A percentile compares a stretch with the other conserved stretches of the same genome.
These are phyloP conservation scores for Hippoglossus stenolepis DNA, from an alignment of 2,113 vertebrate species.

Conservation along the genomic window DNA sequence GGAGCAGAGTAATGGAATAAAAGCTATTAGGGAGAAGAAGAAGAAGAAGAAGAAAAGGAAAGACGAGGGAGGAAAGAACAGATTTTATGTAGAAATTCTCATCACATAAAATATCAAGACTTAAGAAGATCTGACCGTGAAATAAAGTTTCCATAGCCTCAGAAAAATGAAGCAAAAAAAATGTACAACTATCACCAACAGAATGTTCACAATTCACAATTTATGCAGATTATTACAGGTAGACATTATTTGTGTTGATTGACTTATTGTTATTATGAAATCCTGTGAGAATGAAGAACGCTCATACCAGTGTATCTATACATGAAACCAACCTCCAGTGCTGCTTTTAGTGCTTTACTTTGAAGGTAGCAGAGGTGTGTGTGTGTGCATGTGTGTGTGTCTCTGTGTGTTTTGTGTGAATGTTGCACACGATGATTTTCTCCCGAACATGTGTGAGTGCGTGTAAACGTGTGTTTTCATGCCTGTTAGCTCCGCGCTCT, in stretches of 20 bases:
- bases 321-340: too few relatives aligned
- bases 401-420: not conserved
- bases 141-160: not conserved
- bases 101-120: not conserved
- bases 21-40: not conserved
- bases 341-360: too few relatives aligned
- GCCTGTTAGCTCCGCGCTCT: constrained; percentile 11
- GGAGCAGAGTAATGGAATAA: constrained; percentile 11
- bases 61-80: not conserved
- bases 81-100: not conserved
- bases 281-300: too few relatives aligned
- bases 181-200: too few relatives aligned
- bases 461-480: not conserved
- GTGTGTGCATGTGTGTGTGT: not conserved
- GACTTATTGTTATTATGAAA: too few relatives aligned
- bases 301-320: too few relatives aligned
- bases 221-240: too few relatives aligned
- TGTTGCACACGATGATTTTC: not conserved
- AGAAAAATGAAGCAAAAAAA: too few relatives aligned
- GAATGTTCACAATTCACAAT: too few relatives aligned
- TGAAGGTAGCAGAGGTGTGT: not conserved
- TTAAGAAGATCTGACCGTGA: not conserved
- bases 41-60: not conserved
- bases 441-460: not conserved
- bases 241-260: too few relatives aligned